Base-by-base conservation (phyloP, 2,888 invertebrate species). In the Phasia obesa region DNA sequence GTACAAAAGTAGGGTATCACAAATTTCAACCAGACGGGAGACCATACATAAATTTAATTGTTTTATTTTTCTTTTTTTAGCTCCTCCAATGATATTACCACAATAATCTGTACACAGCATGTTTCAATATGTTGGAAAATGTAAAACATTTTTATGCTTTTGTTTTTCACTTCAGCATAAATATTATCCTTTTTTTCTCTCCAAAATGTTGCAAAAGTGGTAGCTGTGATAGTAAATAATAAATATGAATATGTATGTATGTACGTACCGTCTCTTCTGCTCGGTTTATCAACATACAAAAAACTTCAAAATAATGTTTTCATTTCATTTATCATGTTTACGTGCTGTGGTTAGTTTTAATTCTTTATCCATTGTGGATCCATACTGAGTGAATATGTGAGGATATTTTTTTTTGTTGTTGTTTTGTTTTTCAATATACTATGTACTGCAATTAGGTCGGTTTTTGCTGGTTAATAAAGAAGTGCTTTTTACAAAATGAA, bases 241-340 rank as follows among this genome's bases (percentile, higher is more conserved):
- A 76, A 69, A 60, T 17, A 35, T 25, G n/a, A n/a, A n/a, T n/a
- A n/a, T n/a, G n/a, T n/a, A n/a, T n/a, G n/a, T n/a, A n/a, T n/a
- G n/a, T n/a, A n/a, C n/a, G n/a, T n/a, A 47, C 31, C 47, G 21
- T n/a, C 4, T 42, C 35, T 23, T 47, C 19, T n/a, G 38, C 9
- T 76, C 17, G 59, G 51, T 42, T 25, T 47, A 69, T 67, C 23
- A 53, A 67, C n/a, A 64, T 17, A 53, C 19, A 59, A 76, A 59
- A 81, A 81, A 76, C 53, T 76, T 59, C 42, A 64, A 53, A 67
- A 81, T 53, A 76, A 62, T 71, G 31, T 71, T 76, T 76, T 65
- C 60, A 64, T 81, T 75, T 76, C 81, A 81, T 81, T 76, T 81
- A 81, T 71, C 71, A 81, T 81, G 76, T 81, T 75, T 76, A 65